phyloP scores from a whole-genome alignment of 30 jellyfish, hydroid and myxozoan genomes.

The Catostylus mosaicus region DNA sequence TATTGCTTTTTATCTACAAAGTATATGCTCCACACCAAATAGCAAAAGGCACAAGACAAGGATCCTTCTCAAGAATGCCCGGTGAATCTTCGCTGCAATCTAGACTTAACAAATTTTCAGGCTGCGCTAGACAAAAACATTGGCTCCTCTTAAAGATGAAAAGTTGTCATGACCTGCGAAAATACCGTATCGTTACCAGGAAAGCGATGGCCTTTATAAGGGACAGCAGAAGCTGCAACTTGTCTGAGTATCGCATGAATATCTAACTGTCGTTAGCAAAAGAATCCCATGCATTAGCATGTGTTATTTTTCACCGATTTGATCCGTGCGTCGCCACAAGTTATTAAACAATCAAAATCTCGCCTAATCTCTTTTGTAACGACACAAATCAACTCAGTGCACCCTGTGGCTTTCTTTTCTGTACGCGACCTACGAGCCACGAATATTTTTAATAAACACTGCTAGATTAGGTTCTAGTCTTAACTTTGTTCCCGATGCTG shows the following conservation, averaged over 20 bases:
- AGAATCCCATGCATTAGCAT: constrained; percentile 30
- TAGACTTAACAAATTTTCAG: too few relatives aligned
- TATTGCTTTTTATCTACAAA: too few relatives aligned
- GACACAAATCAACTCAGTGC: constrained; percentile 69
- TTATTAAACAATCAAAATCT: constrained; percentile 64
- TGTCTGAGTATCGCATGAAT: constrained; percentile 11
- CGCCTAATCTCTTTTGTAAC: constrained; percentile 49
- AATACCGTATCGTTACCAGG: background rate
- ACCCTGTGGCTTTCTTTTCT: constrained; percentile 55
- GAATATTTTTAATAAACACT: constrained; percentile 49
- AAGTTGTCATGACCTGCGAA: too few relatives aligned
- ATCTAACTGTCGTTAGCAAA: background rate
- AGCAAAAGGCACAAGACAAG: too few relatives aligned
- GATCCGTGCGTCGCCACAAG: constrained; percentile 78
- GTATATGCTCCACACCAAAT: too few relatives aligned
- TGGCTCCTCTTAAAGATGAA: too few relatives aligned
- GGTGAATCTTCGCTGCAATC: too few relatives aligned
- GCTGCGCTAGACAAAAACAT: too few relatives aligned
- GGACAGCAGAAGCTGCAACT: background rate
- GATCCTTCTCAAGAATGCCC: too few relatives aligned
- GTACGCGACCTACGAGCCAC: constrained; percentile 63
- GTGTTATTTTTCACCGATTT: constrained; percentile 39
- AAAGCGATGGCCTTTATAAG: background rate
- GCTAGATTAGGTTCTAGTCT: constrained; percentile 32
- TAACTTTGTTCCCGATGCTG: constrained; percentile 28